Conservation (phyloP, 1,140 invertebrate genomes). For the Sesamia nonagrioides region DNA sequence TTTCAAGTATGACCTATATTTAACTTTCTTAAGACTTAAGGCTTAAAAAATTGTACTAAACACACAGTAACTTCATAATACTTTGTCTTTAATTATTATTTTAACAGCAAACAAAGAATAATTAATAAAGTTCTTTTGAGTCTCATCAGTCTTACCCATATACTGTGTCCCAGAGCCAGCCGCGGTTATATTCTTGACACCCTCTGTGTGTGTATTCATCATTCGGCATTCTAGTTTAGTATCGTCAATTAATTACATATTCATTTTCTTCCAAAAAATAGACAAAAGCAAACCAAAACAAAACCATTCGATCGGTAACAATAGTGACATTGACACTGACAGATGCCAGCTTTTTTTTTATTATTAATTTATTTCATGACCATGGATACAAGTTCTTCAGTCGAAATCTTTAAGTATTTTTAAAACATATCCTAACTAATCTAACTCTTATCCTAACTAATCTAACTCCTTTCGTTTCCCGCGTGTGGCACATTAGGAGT, state of each 20-base stretch:
- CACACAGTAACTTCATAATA: not conserved
- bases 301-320: not conserved
- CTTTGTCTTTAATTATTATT: not conserved
- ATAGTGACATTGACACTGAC: not conserved
- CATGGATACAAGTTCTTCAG: too few species aligned
- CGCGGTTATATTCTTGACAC: not conserved
- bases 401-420: too few species aligned
- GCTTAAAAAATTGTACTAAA: not conserved
- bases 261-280: not conserved
- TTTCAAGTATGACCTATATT: not conserved
- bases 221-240: not conserved
- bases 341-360: not conserved
- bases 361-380: too few species aligned
- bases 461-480: too few species aligned
- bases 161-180: not conserved
- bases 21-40: too few species aligned
- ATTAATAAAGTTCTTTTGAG: not conserved
- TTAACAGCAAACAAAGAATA: not conserved
- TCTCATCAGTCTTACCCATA: not conserved
- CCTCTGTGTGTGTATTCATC: not conserved
- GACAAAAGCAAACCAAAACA: not conserved
- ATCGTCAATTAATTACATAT: not conserved
- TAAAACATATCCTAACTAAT: too few species aligned
- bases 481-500: too few species aligned
- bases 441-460: too few species aligned